A percentile compares a stretch with the other conserved stretches of the same genome.
Evolutionary conservation across 2,888 invertebrate genomes (phyloP).

Genomic region (Maniola hyperantus): DNA sequence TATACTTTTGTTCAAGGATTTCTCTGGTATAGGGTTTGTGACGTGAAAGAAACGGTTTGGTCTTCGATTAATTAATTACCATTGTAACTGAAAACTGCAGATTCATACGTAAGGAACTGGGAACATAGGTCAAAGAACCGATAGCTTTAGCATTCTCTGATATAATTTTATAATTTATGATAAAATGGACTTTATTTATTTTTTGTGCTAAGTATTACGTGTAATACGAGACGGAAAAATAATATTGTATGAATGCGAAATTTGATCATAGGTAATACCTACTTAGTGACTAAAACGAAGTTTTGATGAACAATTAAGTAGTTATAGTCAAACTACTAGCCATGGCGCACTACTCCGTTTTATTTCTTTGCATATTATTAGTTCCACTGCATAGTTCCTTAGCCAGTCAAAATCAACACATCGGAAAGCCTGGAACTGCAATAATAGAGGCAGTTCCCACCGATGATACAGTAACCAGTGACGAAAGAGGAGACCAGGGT

Average conservation of each 20-base stretch:
- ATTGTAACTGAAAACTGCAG: neutral
- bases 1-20: neutral
- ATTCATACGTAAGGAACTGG: neutral
- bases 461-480: conserved; percentile 1
- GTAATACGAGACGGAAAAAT: neutral
- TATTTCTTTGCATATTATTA: conserved; percentile 17
- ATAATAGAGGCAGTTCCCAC: conserved; percentile 28
- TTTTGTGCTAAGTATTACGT: neutral
- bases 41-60: too few relatives aligned
- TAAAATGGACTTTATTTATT: neutral
- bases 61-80: neutral
- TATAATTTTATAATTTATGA: neutral
- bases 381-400: neutral
- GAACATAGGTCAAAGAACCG: neutral
- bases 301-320: conserved; percentile 7
- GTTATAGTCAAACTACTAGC: conserved; percentile 13
- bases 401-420: neutral
- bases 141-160: neutral
- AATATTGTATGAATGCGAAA: conserved; percentile 22
- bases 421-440: conserved; percentile 22
- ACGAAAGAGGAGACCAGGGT: conserved; percentile 12
- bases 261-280: conserved; percentile 16
- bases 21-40: neutral
- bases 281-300: too few relatives aligned
- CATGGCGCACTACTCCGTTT: conserved; percentile 25